phyloP scores from a whole-genome alignment of 2,888 invertebrate species.

The Epinotia bilunana region DNA sequence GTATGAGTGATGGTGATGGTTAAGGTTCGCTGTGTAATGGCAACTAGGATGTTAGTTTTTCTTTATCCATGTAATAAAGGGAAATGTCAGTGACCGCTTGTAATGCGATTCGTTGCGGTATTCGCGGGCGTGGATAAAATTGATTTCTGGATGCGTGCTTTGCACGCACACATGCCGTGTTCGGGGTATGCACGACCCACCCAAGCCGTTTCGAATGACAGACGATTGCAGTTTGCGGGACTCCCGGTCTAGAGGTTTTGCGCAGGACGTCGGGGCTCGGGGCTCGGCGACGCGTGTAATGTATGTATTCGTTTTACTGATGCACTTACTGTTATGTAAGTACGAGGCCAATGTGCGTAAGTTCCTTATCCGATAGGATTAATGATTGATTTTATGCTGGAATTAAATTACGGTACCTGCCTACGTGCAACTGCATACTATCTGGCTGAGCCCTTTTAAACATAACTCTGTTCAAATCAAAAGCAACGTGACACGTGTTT shows the following conservation, averaged over 20 bases:
- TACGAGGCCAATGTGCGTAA: conserved; percentile 19
- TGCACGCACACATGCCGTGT: conserved; percentile 33
- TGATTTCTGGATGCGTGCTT: conserved; percentile 62
- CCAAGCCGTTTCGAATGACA: conserved; percentile 44
- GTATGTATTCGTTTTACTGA: conserved; percentile 39
- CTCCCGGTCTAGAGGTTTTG: conserved; percentile 39
- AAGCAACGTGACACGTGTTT: background rate
- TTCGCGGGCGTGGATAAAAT: conserved; percentile 73
- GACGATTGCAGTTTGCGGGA: conserved; percentile 36
- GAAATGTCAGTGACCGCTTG: conserved; percentile 78
- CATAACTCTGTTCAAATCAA: background rate
- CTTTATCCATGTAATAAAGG: conserved; percentile 61
- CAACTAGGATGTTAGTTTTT: conserved; percentile 29
- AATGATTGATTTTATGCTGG: conserved; percentile 10
- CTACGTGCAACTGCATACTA: background rate
- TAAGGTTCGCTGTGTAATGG: conserved; percentile 5
- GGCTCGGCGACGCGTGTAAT: conserved; percentile 38
- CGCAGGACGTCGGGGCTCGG: conserved; percentile 29
- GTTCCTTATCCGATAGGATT: conserved; percentile 17
- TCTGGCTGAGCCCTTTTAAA: background rate
- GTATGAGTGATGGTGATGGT: conserved; percentile 1
- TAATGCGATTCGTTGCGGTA: conserved; percentile 75
- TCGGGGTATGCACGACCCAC: conserved; percentile 45
- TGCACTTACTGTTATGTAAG: conserved; percentile 38
- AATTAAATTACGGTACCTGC: background rate